Base-by-base conservation (phyloP, 2,797 vertebrate genomes). In the Characodon lateralis region DNA sequence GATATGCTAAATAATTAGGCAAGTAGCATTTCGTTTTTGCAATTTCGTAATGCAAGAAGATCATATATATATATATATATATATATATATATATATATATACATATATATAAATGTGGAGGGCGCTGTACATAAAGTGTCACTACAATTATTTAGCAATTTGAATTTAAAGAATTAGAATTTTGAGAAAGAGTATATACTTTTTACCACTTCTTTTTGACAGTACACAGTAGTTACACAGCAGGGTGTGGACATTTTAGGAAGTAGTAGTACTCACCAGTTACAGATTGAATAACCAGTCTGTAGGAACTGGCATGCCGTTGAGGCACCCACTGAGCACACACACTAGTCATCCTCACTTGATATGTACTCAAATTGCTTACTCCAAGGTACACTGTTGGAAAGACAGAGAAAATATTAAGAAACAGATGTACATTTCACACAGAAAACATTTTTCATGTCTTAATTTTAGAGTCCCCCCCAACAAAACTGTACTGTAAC, bases 251-350 rank as follows among this genome's bases (percentile, higher is more conserved):
- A 1, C 24, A 26, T 1, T 24, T 51, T 3, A 26, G 2, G 12
- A 0, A 18, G 0, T 39, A 13, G 12, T 22, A 31, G 41, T 18
- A 95, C 97, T 96, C 93, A 99, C 98, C 96, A 72, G 90, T 87
- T 6, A 96, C 78, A 0, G 97, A 96, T 85, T 98, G 96, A 22
- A 98, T 77, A 26, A 92, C 73, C 6, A 97, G 83, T 16, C 97
- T 94, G 92, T 98, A 98, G 68, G 95, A 84, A 20, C 84, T 95
- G 78, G 97, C 97, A 1, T 99, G 97, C 10, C 94, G 96, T 18
- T 98, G 98, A 20, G 96, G 91, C 85, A 97, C 96, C 98, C 98
- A 99, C 82, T 96, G 97, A 69, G 87, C 88, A 79, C 98, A 99
- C 88, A 99, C 50, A 59, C 96, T 94, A 5, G 88, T 96, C 93